These are phyloP conservation scores for Archaeoteleia sp. DNA, from an alignment of 2,888 invertebrate species.

Conservation along the genomic window DNA sequence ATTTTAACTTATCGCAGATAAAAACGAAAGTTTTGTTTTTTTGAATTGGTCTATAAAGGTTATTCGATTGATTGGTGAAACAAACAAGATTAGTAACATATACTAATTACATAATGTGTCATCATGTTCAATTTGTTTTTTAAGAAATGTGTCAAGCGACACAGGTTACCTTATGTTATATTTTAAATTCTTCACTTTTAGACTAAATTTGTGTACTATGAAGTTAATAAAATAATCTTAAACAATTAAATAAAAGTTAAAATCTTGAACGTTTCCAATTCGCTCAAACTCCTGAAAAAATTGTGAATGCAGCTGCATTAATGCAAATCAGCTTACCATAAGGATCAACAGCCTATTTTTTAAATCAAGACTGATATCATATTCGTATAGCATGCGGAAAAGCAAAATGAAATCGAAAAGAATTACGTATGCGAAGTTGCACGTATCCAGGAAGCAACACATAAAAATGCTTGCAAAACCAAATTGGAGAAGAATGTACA, in stretches of 20 bases:
- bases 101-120: no score
- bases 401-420: constrained; percentile 60
- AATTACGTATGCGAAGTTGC: constrained; percentile 66
- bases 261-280: no score
- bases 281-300: constrained; percentile 6
- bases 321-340: constrained; percentile 34
- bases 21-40: not conserved
- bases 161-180: no score
- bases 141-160: no score
- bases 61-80: no score
- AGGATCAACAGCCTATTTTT: constrained; percentile 21
- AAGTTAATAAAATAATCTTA: no score
- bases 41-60: no score
- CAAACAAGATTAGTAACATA: no score
- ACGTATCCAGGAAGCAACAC: constrained; percentile 62
- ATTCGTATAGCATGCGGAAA: constrained; percentile 7
- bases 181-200: no score
- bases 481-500: constrained; percentile 59
- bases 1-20: not conserved
- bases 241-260: no score
- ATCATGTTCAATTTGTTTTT: no score
- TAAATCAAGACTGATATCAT: constrained; percentile 28
- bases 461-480: constrained; percentile 61
- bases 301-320: constrained; percentile 8
- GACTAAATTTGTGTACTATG: no score